These are phyloP conservation scores for Helicorthomorpha holstii DNA, from an alignment of 1,140 invertebrate species.

Conservation along the genomic window DNA sequence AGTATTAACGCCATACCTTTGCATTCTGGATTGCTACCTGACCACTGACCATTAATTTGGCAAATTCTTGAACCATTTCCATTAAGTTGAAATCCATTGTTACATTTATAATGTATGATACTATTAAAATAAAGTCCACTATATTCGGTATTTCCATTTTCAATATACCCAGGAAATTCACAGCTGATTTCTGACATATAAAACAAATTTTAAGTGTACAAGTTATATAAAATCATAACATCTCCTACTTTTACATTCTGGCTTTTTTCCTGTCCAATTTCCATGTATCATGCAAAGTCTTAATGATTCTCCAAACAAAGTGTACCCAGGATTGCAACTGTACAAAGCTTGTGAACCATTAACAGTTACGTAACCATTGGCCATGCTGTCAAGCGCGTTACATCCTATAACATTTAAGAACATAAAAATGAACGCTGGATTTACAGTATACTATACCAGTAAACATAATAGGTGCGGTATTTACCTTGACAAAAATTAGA, in stretches of 20 bases:
- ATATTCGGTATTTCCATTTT: conserved; percentile 33
- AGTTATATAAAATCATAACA: not conserved
- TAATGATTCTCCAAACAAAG: conserved; percentile 14
- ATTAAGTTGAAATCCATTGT: conserved; percentile 19
- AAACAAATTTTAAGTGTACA: not conserved
- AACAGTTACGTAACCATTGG: conserved; percentile 25
- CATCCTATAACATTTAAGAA: conserved; percentile 25
- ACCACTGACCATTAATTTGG: conserved; percentile 15
- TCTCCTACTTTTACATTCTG: conserved; percentile 32
- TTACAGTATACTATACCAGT: not conserved
- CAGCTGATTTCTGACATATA: conserved; percentile 28
- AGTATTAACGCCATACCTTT: conserved; percentile 3
- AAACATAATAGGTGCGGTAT: too few species aligned
- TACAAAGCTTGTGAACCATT: conserved; percentile 21
- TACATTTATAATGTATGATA: conserved; percentile 21
- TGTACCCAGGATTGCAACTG: conserved; percentile 24
- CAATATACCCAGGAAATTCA: conserved; percentile 36
- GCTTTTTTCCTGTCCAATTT: conserved; percentile 22
- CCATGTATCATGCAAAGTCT: conserved; percentile 24
- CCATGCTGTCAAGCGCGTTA: conserved; percentile 23
- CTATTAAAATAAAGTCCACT: conserved; percentile 33
- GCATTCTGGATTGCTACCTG: conserved; percentile 11
- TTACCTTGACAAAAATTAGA: conserved; percentile 28
- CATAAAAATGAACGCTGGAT: not conserved
- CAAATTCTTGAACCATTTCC: conserved; percentile 17